Conservation (phyloP, 2,113 vertebrate species). For the Zosterops japonicus region DNA sequence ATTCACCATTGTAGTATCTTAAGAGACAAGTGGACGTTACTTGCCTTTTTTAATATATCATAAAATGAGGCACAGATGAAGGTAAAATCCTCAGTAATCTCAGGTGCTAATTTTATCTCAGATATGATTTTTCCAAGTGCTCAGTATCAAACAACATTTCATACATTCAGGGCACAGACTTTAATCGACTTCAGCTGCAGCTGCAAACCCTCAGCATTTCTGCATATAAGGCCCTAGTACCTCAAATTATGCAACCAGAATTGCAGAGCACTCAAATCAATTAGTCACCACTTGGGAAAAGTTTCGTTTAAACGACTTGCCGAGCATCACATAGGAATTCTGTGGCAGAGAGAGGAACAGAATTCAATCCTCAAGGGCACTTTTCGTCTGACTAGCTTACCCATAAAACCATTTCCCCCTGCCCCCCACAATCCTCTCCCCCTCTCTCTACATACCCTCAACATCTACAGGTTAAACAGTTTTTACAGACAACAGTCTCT, state of each 20-base stretch:
- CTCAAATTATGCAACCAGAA: slow-evolving; percentile 68
- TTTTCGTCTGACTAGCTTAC: slow-evolving; percentile 58
- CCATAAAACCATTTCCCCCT: slow-evolving; percentile 29
- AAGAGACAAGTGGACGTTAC: neutral
- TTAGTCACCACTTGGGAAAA: slow-evolving; percentile 73
- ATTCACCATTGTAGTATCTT: neutral
- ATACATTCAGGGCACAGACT: slow-evolving; percentile 35
- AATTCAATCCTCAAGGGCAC: slow-evolving; percentile 64
- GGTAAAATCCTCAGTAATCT: neutral
- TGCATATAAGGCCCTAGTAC: slow-evolving; percentile 42
- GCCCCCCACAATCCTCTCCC: slow-evolving; percentile 35
- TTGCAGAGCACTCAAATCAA: slow-evolving; percentile 72
- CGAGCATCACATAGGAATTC: slow-evolving; percentile 63
- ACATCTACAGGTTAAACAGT: slow-evolving; percentile 68
- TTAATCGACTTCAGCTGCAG: slow-evolving; percentile 59
- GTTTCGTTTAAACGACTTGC: slow-evolving; percentile 66
- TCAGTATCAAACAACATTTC: slow-evolving; percentile 23
- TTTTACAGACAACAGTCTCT: slow-evolving; percentile 65
- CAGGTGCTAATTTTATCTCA: slow-evolving; percentile 23
- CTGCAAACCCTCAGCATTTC: slow-evolving; percentile 57
- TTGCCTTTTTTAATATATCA: neutral
- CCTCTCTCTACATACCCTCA: slow-evolving; percentile 34
- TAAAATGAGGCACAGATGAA: neutral
- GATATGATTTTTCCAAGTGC: neutral
- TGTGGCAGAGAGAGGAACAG: slow-evolving; percentile 56